Percentiles rank a stretch among this genome's conserved stretches.
Conservation (phyloP, 2,113 vertebrate species). For the Pelecanoides urinatrix region DNA sequence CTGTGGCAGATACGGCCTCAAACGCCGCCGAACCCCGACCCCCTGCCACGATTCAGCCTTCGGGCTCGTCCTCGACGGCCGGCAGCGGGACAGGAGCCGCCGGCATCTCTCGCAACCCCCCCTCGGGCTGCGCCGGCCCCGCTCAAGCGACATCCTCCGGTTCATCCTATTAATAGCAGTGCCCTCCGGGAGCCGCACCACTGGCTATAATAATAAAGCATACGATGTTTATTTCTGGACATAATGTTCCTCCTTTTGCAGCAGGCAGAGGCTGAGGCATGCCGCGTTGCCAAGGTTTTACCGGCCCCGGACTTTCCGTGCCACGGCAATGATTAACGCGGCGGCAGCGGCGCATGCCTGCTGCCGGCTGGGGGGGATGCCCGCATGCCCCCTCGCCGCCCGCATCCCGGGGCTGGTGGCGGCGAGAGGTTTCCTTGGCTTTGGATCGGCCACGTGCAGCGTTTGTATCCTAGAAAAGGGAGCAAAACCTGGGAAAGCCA, state of each 20-base stretch:
- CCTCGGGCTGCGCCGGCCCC: background rate
- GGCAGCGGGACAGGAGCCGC: background rate
- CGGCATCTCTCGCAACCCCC: background rate
- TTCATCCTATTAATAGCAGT: slow-evolving; percentile 11
- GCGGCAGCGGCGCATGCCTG: background rate
- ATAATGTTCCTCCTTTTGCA: slow-evolving; percentile 7
- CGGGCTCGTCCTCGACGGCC: fast-evolving
- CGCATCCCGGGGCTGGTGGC: background rate
- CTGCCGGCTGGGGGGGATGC: background rate
- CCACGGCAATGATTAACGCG: slow-evolving; percentile 3
- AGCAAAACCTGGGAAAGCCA: background rate
- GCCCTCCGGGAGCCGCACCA: background rate
- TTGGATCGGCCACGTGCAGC: fast-evolving
- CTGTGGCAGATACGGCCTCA: background rate
- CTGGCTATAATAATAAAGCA: background rate
- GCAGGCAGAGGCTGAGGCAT: background rate
- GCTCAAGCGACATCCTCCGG: background rate
- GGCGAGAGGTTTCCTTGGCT: background rate
- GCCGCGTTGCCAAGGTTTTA: slow-evolving; percentile 54
- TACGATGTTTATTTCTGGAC: slow-evolving; percentile 46
- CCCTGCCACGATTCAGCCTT: background rate
- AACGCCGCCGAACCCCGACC: fast-evolving
- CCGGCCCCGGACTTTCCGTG: background rate
- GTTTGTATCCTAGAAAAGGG: background rate
- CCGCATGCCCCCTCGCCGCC: background rate